These are phyloP conservation scores for Merops nubicus DNA, from an alignment of 2,113 vertebrate species.

Conservation along the genomic window DNA sequence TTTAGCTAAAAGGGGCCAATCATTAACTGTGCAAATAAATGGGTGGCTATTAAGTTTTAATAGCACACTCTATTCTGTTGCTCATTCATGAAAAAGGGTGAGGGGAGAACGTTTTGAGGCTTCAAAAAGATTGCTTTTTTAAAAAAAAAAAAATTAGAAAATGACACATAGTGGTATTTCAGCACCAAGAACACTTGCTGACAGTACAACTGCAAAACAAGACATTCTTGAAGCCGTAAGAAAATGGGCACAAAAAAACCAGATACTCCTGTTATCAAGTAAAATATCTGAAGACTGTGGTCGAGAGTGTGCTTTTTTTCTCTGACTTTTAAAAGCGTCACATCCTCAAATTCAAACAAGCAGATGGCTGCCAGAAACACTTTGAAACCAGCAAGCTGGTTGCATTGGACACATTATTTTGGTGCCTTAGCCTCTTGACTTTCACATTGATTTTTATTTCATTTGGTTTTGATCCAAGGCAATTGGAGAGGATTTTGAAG, in stretches of 20 bases:
- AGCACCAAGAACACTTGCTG: not conserved
- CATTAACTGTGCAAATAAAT: not conserved
- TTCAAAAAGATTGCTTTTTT: not conserved
- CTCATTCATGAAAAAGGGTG: not conserved
- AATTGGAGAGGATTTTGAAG: conserved; percentile 8
- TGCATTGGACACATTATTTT: not conserved
- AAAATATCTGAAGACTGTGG: not conserved
- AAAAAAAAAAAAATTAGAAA: not conserved
- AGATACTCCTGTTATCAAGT: conserved; percentile 4
- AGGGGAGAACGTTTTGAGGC: not conserved
- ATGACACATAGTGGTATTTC: not conserved
- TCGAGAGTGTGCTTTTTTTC: not conserved
- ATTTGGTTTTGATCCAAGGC: not conserved
- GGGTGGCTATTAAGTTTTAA: not conserved
- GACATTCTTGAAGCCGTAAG: not conserved
- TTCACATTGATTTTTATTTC: conserved; percentile 1
- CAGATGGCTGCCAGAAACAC: conserved; percentile 16
- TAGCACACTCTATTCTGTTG: not conserved
- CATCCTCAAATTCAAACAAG: conserved; percentile 17
- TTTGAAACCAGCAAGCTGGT: conserved; percentile 19
- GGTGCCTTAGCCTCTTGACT: not conserved
- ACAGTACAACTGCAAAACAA: not conserved
- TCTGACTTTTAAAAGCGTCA: conserved; percentile 4
- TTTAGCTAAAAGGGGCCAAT: not conserved
- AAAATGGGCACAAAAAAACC: not conserved